Conservation (phyloP, 2,888 invertebrate genomes). For the Shargacucullia verbasci region DNA sequence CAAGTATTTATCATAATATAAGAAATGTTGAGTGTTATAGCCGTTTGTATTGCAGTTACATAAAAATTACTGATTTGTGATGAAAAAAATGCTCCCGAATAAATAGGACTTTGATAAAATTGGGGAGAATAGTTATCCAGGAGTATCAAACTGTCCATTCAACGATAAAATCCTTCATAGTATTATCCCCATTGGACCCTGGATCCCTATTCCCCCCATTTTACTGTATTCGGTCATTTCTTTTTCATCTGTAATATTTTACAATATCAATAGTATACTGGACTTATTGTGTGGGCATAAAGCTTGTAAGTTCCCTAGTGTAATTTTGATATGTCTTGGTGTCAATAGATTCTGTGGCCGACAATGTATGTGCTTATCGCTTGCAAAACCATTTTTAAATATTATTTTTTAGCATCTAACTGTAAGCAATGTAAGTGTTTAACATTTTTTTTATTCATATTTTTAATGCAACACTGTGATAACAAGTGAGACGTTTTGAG, state of each 20-base stretch:
- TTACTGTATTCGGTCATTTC: too few relatives aligned
- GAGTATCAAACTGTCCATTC: too few relatives aligned
- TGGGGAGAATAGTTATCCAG: too few relatives aligned
- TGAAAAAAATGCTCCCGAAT: neutral
- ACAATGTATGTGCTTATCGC: slow-evolving; percentile 18
- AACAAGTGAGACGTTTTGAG: slow-evolving; percentile 44
- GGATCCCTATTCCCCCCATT: too few relatives aligned
- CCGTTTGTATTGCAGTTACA: neutral
- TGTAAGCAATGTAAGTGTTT: slow-evolving; percentile 11
- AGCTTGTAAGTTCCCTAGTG: neutral
- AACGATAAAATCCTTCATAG: too few relatives aligned
- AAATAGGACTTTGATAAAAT: too few relatives aligned
- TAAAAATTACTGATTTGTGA: neutral
- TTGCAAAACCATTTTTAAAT: slow-evolving; percentile 12
- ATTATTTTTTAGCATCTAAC: slow-evolving; percentile 1
- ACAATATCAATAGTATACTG: too few relatives aligned
- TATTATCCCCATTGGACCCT: too few relatives aligned
- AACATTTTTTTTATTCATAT: slow-evolving; percentile 32
- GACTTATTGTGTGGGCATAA: too few relatives aligned
- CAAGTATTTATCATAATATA: slow-evolving; percentile 13
- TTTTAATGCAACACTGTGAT: slow-evolving; percentile 56
- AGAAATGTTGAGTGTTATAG: slow-evolving; percentile 3
- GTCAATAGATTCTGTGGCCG: slow-evolving; percentile 19
- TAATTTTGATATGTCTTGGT: slow-evolving; percentile 17
- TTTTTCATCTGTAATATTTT: too few relatives aligned